A percentile compares a stretch with the other conserved stretches of the same genome.
Conservation (phyloP, 2,113 vertebrate species). For the Ahaetulla prasina region DNA sequence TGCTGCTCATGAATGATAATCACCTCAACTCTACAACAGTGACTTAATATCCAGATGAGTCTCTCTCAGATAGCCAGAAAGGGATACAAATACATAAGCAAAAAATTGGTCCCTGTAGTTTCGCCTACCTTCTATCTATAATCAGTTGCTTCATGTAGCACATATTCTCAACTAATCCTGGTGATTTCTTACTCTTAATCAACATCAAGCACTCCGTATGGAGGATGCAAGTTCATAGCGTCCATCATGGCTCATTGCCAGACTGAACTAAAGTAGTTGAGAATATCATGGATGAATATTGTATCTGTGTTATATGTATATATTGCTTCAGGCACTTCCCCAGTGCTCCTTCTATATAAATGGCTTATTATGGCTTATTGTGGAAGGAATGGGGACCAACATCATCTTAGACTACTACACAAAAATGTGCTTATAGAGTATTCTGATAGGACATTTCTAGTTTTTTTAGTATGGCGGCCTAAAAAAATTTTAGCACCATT, state of each 20-base stretch:
- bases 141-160: background rate
- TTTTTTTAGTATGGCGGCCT: background rate
- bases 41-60: background rate
- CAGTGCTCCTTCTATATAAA: background rate
- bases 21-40: background rate
- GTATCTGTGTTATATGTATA: background rate
- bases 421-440: background rate
- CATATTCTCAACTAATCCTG: background rate
- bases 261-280: background rate
- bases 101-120: background rate
- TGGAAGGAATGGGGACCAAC: background rate
- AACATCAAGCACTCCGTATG: background rate
- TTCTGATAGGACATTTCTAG: background rate
- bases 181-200: background rate
- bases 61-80: background rate
- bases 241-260: background rate
- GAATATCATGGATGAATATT: background rate
- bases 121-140: background rate
- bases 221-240: background rate
- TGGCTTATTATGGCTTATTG: background rate
- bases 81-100: background rate
- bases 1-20: background rate
- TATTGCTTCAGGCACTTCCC: background rate
- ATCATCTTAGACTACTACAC: background rate
- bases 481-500: background rate